Percentiles rank a stretch among this genome's conserved stretches.
Conservation (phyloP, 1,140 invertebrate genomes). For the Drosophila yakuba region DNA sequence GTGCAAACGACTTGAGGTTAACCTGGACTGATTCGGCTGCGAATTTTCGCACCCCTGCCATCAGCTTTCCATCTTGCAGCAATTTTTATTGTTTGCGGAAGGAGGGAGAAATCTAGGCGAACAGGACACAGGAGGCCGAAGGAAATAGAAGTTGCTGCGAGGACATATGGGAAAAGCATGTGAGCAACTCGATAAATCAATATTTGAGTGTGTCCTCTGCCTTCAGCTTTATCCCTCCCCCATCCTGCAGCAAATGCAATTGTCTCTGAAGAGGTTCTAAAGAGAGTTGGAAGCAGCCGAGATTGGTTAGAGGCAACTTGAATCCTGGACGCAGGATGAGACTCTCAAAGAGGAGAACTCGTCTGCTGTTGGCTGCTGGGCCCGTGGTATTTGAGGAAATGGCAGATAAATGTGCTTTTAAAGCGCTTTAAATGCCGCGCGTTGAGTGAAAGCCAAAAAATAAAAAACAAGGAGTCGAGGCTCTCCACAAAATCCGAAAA, state of each 20-base stretch:
- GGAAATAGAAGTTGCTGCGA: conserved; percentile 6
- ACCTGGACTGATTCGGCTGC: conserved; percentile 48
- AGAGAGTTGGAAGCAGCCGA: conserved; percentile 1
- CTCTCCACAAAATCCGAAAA: conserved; percentile 61
- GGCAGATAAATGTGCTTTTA: conserved; percentile 73
- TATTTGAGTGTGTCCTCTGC: conserved; percentile 55
- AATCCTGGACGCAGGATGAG: conserved; percentile 16
- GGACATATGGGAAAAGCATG: conserved; percentile 45
- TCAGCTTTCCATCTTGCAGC: not conserved
- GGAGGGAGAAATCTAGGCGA: not conserved
- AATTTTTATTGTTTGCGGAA: conserved; percentile 39
- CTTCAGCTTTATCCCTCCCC: not conserved
- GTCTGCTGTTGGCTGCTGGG: conserved; percentile 23
- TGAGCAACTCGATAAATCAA: conserved; percentile 79
- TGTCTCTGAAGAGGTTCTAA: conserved; percentile 43
- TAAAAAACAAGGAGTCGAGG: conserved; percentile 3
- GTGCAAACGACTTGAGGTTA: conserved; percentile 59
- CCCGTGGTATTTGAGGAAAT: conserved; percentile 63
- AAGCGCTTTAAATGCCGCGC: conserved; percentile 51
- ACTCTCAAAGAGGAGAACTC: conserved; percentile 3
- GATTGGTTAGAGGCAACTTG: conserved; percentile 26
- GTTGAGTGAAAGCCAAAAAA: conserved; percentile 35
- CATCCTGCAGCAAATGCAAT: conserved; percentile 56
- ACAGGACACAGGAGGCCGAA: conserved; percentile 4
- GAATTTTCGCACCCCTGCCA: conserved; percentile 15